Base-by-base conservation (phyloP, 2,888 invertebrate species). In the Campopleginae sp. region DNA sequence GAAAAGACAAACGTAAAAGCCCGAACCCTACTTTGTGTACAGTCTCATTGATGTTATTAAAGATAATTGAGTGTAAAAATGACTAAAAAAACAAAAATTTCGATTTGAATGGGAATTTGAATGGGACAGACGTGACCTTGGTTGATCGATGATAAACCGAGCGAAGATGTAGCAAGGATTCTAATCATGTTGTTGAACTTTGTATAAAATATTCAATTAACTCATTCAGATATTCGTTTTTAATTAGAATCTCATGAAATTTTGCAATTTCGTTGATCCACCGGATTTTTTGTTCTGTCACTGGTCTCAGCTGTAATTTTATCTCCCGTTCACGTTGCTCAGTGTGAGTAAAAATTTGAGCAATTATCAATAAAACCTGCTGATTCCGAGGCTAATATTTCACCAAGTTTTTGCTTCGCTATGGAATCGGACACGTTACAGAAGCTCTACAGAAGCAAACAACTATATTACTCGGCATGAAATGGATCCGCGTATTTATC, bases 341-440 rank as follows among this genome's bases (percentile, higher is more conserved):
- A 46, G 23, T 44, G 23, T 14, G 44, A 44, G 44, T 17, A 68
- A 44, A 27, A 44, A 14, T 68, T 23, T 48, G 38, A 2, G 12
- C n/a, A n/a, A 31, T 63, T 19, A 44, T 70, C n/a, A 8, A 17
- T 27, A 17, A 48, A 75, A 75, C 33, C 0, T 61, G 80, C 68
- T 19, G 61, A 70, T 68, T 2, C 6, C 10, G 0, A 17, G 17
- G n/a, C 8, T 75, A 38, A 19, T 38, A 70, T 51, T 70, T 66
- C 61, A 77, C 8, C n/a, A 65, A 44, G 1, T 51, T 38, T 63
- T 77, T 44, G 65, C 33, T 14, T 66, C 23, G 72, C 38, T 12
- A 46, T 17, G 72, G 61, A 68, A 78, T 66, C 19, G 23, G 66
- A 82, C 12, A 78, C 65, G 44, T 27, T 19, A 46, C 68, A 68